Evolutionary conservation across 2,888 invertebrate genomes (phyloP).

Genomic region (Stomorhina lunata): DNA sequence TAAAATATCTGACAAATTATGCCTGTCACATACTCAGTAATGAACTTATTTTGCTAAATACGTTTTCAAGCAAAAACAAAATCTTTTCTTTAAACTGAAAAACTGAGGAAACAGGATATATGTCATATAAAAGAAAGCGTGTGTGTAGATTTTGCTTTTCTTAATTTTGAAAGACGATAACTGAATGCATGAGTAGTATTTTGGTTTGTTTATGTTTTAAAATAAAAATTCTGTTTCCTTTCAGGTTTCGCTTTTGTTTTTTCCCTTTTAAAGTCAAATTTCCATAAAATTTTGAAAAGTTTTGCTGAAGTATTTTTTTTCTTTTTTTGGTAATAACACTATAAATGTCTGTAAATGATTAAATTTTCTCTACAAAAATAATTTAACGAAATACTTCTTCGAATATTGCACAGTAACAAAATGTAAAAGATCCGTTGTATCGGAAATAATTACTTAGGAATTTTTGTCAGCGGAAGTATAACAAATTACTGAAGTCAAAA

Average conservation of each 20-base stretch:
- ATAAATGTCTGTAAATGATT: neutral
- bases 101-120: neutral
- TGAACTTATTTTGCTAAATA: neutral
- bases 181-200: constrained; percentile 4
- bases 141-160: neutral
- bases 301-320: too few relatives aligned
- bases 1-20: neutral
- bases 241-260: neutral
- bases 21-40: neutral
- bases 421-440: constrained; percentile 23
- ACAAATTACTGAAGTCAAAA: constrained; percentile 60
- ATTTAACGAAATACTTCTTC: neutral
- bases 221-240: constrained; percentile 12
- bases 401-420: too few relatives aligned
- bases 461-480: constrained; percentile 58
- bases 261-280: neutral
- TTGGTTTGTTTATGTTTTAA: constrained; percentile 1
- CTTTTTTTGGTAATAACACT: neutral
- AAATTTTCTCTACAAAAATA: neutral
- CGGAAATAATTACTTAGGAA: constrained; percentile 64
- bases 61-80: neutral
- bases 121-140: neutral
- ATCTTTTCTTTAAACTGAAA: neutral
- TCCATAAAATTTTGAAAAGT: too few relatives aligned
- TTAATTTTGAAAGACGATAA: constrained; percentile 5